Conservation (phyloP, 2,113 vertebrate species). For the Salvator merianae region DNA sequence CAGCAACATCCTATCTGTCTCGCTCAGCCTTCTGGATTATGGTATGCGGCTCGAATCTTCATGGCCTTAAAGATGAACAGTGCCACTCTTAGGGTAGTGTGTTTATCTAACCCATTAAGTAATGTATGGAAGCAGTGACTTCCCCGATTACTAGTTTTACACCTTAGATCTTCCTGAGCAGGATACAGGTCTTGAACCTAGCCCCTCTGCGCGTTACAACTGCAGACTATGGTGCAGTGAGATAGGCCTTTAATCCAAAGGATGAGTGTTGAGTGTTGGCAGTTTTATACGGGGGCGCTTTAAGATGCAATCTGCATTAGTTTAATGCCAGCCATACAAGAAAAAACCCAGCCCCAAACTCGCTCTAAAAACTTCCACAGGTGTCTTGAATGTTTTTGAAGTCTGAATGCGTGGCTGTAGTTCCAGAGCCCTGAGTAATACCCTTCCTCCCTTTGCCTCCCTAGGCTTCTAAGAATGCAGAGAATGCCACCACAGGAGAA, state of each 20-base stretch:
- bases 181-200: background rate
- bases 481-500: conserved; percentile 89
- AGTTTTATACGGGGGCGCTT: background rate
- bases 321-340: background rate
- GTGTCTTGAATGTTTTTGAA: background rate
- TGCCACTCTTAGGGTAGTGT: too few species aligned
- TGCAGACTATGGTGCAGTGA: background rate
- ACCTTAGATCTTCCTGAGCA: background rate
- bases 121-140: too few species aligned
- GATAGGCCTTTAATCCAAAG: background rate
- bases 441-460: conserved; percentile 12
- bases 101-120: too few species aligned
- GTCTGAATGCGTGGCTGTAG: background rate
- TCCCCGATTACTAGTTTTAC: background rate
- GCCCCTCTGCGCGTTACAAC: background rate
- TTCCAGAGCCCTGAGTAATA: background rate
- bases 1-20: too few species aligned
- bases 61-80: too few species aligned
- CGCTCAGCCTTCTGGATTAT: too few species aligned
- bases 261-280: background rate
- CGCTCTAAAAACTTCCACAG: background rate
- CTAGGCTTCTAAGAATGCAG: conserved; percentile 92
- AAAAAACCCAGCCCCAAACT: background rate
- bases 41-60: too few species aligned
- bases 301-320: background rate